phyloP scores from a whole-genome alignment of 2,888 invertebrate genomes.

The Venustoraphidia nigricollis region DNA sequence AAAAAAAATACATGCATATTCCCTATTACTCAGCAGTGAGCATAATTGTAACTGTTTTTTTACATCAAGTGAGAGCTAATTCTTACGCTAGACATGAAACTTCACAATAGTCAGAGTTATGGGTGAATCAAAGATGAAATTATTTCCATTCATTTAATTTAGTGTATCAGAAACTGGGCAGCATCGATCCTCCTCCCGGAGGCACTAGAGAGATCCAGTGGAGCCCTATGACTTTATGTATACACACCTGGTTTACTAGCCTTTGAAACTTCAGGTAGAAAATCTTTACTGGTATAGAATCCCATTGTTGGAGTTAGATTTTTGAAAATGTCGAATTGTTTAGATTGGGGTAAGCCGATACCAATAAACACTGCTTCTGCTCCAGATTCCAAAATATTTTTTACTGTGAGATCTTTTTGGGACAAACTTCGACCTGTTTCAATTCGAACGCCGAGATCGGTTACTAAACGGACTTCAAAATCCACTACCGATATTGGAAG shows the following conservation, averaged over 20 bases:
- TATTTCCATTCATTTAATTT: too few species aligned
- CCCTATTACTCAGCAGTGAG: too few species aligned
- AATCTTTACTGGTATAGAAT: conserved; percentile 90
- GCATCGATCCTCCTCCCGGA: too few species aligned
- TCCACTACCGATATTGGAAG: conserved; percentile 83
- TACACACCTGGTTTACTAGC: conserved; percentile 74
- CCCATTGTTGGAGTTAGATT: conserved; percentile 64
- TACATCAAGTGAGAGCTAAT: too few species aligned
- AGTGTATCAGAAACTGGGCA: too few species aligned
- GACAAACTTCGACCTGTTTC: conserved; percentile 57
- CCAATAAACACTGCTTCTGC: conserved; percentile 71
- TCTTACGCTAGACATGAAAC: too few species aligned
- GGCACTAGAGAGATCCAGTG: too few species aligned
- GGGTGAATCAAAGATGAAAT: too few species aligned
- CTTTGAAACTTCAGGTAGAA: conserved; percentile 72
- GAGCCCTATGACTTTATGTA: too few species aligned
- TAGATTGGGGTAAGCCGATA: conserved; percentile 84
- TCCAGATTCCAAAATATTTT: conserved; percentile 50
- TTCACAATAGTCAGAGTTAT: too few species aligned
- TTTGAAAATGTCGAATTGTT: conserved; percentile 59
- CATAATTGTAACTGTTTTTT: too few species aligned
- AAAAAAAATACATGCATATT: too few species aligned
- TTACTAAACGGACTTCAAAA: conserved; percentile 82
- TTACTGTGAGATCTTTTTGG: conserved; percentile 54
- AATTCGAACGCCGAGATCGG: conserved; percentile 86